Percentiles rank a stretch among this genome's conserved stretches.
phyloP scores from a whole-genome alignment of 2,797 vertebrate species.

The Pipistrellus kuhlii region DNA sequence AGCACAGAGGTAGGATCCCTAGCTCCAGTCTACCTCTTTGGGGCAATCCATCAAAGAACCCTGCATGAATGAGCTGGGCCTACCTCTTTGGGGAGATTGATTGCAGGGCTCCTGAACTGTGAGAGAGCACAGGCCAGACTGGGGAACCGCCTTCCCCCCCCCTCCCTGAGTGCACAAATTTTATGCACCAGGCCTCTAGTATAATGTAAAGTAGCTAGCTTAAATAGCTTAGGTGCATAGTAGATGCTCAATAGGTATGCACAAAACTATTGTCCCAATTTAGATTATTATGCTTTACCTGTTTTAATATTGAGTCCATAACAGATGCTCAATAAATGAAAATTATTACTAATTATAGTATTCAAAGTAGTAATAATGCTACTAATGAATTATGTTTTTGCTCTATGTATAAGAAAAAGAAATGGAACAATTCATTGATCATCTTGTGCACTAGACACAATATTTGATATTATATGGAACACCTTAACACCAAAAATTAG shows the following conservation, averaged over 20 bases:
- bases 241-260: neutral
- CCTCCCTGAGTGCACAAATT: too few species aligned
- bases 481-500: conserved; percentile 43
- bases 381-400: neutral
- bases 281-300: neutral
- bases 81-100: too few species aligned
- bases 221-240: neutral
- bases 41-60: too few species aligned
- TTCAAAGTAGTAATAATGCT: neutral
- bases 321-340: neutral
- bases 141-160: too few species aligned
- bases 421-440: neutral
- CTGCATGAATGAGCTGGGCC: too few species aligned
- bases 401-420: conserved; percentile 32
- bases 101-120: too few species aligned
- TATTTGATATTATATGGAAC: neutral
- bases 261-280: neutral
- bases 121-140: too few species aligned
- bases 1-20: too few species aligned
- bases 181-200: too few species aligned
- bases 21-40: too few species aligned
- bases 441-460: neutral
- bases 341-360: neutral
- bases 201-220: neutral
- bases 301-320: too few species aligned